A percentile compares a stretch with the other conserved stretches of the same genome.
Evolutionary conservation across 2,888 invertebrate species (phyloP).

Genomic region (Dorcus hopei): DNA sequence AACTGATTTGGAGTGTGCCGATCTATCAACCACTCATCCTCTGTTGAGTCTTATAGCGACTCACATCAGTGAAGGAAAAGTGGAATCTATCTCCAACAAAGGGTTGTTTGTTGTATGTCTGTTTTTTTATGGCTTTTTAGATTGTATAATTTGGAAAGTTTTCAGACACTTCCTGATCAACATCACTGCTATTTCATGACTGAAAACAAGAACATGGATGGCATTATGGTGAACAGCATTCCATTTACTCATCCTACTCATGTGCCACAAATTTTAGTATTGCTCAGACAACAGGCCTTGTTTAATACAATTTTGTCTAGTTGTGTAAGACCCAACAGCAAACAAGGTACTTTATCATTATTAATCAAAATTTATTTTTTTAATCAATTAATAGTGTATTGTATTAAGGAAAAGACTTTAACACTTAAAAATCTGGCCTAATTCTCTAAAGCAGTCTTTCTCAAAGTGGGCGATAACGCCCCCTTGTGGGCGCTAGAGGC

Average conservation of each 20-base stretch:
- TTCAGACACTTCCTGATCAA: constrained; percentile 85
- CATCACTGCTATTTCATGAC: constrained; percentile 93
- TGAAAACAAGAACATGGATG: constrained; percentile 72
- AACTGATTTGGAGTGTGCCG: constrained; percentile 58
- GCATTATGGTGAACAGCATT: constrained; percentile 73
- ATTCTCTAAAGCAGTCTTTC: no score
- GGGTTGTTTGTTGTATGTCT: constrained; percentile 80
- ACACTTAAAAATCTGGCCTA: no score
- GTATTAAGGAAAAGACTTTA: no score
- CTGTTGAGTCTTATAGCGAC: constrained; percentile 76
- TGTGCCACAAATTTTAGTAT: constrained; percentile 81
- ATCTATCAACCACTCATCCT: constrained; percentile 57
- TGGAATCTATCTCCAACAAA: constrained; percentile 68
- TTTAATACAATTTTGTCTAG: constrained; percentile 87
- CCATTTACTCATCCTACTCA: constrained; percentile 94
- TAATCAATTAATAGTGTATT: background rate
- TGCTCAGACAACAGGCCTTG: constrained; percentile 84
- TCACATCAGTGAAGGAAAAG: constrained; percentile 70
- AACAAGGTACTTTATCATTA: constrained; percentile 60
- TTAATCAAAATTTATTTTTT: background rate
- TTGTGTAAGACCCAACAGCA: constrained; percentile 80
- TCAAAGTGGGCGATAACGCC: no score
- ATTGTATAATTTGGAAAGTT: constrained; percentile 23
- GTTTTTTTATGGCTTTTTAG: background rate
- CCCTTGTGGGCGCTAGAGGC: no score